Evolutionary conservation across 2,888 invertebrate species (phyloP).

Genomic region (Clunio marinus): DNA sequence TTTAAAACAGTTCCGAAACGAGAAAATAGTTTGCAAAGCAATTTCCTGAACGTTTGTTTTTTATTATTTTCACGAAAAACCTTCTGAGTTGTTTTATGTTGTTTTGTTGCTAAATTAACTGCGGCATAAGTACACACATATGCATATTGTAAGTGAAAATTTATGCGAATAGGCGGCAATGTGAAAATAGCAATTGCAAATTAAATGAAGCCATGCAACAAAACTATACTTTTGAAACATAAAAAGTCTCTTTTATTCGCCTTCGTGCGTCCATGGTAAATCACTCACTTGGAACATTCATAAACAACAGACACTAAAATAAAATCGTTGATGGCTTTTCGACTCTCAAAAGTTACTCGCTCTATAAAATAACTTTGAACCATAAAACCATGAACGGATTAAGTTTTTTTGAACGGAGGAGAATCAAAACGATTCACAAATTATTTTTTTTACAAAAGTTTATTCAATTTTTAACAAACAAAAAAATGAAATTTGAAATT

Average conservation of each 20-base stretch:
- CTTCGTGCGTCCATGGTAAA: constrained; percentile 6
- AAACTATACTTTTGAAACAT: constrained; percentile 14
- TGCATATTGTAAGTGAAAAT: not conserved
- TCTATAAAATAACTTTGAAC: not conserved
- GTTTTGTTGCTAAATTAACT: not conserved
- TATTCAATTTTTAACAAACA: not conserved
- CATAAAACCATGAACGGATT: not conserved
- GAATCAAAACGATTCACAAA: too few species aligned
- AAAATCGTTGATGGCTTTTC: too few species aligned
- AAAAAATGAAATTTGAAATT: constrained; percentile 4
- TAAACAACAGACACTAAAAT: too few species aligned
- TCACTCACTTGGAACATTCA: constrained; percentile 34
- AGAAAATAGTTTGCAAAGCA: constrained; percentile 14
- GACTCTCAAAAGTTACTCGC: not conserved
- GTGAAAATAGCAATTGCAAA: constrained; percentile 33
- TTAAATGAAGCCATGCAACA: constrained; percentile 31
- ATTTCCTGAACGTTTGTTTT: constrained; percentile 34
- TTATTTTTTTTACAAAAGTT: too few species aligned
- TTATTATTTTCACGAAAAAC: not conserved
- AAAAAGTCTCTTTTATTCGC: not conserved
- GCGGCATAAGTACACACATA: not conserved
- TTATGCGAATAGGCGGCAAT: constrained; percentile 6
- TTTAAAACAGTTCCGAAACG: too few species aligned
- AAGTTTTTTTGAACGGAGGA: not conserved
- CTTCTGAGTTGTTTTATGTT: not conserved